These are phyloP conservation scores for Noctilio leporinus DNA, from an alignment of 2,113 vertebrate genomes.

Conservation along the genomic window DNA sequence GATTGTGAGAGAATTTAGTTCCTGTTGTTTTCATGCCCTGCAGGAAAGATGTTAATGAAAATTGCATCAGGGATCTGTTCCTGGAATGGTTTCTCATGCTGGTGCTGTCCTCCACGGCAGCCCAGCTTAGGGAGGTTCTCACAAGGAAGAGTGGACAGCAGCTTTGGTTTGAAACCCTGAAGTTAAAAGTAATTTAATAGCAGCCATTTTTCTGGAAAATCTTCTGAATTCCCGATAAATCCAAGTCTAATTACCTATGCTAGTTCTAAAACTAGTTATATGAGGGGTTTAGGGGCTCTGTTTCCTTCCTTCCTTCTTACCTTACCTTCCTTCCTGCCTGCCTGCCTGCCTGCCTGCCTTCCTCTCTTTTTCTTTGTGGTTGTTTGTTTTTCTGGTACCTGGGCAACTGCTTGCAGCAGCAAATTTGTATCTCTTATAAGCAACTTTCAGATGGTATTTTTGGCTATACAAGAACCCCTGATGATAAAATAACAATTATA, in stretches of 20 bases:
- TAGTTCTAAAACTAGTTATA: conserved; percentile 64
- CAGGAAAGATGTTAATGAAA: conserved; percentile 74
- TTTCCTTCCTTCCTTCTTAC: too few relatives aligned
- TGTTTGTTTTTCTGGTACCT: conserved; percentile 32
- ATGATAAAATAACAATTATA: conserved; percentile 44
- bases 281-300: conserved; percentile 3
- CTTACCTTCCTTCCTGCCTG: too few relatives aligned
- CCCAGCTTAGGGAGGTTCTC: conserved; percentile 49
- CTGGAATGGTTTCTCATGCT: conserved; percentile 25
- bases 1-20: conserved; percentile 66
- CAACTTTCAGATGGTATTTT: conserved; percentile 46
- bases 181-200: conserved; percentile 73
- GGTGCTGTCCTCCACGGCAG: conserved; percentile 26
- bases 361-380: not conserved
- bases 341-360: too few relatives aligned
- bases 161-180: conserved; percentile 62
- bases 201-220: conserved; percentile 68
- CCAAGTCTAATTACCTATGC: conserved; percentile 71
- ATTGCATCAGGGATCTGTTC: conserved; percentile 62
- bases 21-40: conserved; percentile 69
- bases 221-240: conserved; percentile 73
- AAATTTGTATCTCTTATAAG: conserved; percentile 48
- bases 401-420: conserved; percentile 49
- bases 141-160: conserved; percentile 50
- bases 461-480: conserved; percentile 26